phyloP scores from a whole-genome alignment of 2,888 invertebrate species.

The Dryomyza anilis region DNA sequence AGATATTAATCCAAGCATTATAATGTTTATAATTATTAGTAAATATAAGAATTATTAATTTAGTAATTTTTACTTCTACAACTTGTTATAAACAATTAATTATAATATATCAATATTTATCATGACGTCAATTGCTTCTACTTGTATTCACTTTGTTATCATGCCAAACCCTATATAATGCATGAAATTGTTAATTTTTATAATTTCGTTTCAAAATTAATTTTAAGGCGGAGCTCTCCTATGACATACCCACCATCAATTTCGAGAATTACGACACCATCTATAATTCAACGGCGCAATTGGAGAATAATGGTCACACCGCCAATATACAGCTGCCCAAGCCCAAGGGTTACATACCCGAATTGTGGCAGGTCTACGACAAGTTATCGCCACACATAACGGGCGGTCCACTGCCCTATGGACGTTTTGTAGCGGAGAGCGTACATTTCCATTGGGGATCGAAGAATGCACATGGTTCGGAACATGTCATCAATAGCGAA shows the following conservation, averaged over 20 bases:
- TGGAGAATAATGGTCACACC: constrained; percentile 38
- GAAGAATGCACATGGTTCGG: constrained; percentile 36
- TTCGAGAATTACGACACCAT: constrained; percentile 34
- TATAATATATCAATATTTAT: too few species aligned
- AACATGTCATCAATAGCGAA: constrained; percentile 39
- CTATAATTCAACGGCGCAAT: constrained; percentile 13
- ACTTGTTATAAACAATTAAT: too few species aligned
- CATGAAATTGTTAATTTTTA: too few species aligned
- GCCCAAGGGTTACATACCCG: constrained; percentile 9
- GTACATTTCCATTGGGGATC: constrained; percentile 44
- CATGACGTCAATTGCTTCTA: too few species aligned
- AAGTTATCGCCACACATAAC: constrained; percentile 25
- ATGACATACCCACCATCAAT: constrained; percentile 25
- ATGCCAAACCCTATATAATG: too few species aligned
- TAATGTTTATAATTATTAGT: too few species aligned
- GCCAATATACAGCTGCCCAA: constrained; percentile 35
- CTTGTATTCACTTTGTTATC: too few species aligned
- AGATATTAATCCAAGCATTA: too few species aligned
- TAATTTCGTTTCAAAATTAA: neutral
- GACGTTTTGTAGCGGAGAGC: constrained; percentile 32
- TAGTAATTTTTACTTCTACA: too few species aligned
- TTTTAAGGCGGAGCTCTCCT: constrained; percentile 30
- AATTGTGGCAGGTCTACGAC: constrained; percentile 29
- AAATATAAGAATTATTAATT: too few species aligned
- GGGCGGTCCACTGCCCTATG: constrained; percentile 32